phyloP scores from a whole-genome alignment of 2,888 invertebrate genomes.

The Dicyrtoma fusca region DNA sequence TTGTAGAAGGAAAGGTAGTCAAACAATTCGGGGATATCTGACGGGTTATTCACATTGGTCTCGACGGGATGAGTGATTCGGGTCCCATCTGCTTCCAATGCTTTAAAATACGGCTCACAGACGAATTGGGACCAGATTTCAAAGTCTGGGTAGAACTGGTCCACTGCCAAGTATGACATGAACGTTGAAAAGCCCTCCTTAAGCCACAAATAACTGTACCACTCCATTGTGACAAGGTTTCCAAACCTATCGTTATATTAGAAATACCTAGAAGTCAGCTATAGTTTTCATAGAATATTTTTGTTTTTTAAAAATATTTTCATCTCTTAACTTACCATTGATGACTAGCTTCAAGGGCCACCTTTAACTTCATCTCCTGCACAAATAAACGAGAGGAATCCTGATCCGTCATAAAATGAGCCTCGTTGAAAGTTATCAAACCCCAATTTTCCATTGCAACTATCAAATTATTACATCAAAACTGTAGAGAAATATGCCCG shows the following conservation, averaged over 20 bases:
- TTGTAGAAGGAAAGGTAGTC: constrained; percentile 87
- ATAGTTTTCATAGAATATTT: not conserved
- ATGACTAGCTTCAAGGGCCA: constrained; percentile 67
- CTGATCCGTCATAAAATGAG: constrained; percentile 82
- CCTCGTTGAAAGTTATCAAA: constrained; percentile 84
- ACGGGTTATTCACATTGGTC: constrained; percentile 88
- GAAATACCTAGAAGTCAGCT: constrained; percentile 52
- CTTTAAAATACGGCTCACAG: constrained; percentile 81
- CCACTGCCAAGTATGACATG: constrained; percentile 92
- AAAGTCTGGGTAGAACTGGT: constrained; percentile 79
- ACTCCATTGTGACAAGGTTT: constrained; percentile 96
- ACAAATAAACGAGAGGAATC: constrained; percentile 79
- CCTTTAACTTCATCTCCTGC: constrained; percentile 81
- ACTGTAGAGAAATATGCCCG: too few species aligned
- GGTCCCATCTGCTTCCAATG: constrained; percentile 82
- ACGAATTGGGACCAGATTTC: constrained; percentile 95
- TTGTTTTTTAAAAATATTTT: constrained; percentile 1
- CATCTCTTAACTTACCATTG: constrained; percentile 67
- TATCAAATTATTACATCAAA: constrained; percentile 67
- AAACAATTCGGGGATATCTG: constrained; percentile 96
- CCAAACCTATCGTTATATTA: constrained; percentile 74
- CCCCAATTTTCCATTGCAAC: constrained; percentile 99
- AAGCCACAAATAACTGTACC: constrained; percentile 96
- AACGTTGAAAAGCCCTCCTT: constrained; percentile 97
- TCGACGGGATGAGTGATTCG: constrained; percentile 95